These are phyloP conservation scores for Bathynomus jamesi DNA, from an alignment of 1,140 invertebrate genomes.

Conservation along the genomic window DNA sequence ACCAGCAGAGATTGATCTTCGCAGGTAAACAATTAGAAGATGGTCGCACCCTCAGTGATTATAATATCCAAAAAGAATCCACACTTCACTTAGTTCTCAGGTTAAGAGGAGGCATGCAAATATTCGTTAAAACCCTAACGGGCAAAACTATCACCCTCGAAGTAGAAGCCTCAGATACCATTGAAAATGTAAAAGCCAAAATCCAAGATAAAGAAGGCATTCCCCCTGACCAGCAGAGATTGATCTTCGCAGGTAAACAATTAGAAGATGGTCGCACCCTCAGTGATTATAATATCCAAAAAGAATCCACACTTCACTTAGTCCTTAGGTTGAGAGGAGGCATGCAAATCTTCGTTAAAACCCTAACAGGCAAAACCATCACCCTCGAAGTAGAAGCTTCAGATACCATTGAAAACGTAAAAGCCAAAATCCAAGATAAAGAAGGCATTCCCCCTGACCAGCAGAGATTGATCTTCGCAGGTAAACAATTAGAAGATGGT, in stretches of 20 bases:
- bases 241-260: slow-evolving; percentile 45
- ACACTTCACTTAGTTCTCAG: slow-evolving; percentile 47
- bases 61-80: slow-evolving; percentile 53
- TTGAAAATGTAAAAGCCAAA: slow-evolving; percentile 90
- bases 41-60: slow-evolving; percentile 55
- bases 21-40: slow-evolving; percentile 50
- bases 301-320: slow-evolving; percentile 85
- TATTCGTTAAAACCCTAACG: slow-evolving; percentile 58
- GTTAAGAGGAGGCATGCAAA: slow-evolving; percentile 83
- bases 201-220: slow-evolving; percentile 70
- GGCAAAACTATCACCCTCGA: slow-evolving; percentile 53
- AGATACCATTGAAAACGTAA: slow-evolving; percentile 91
- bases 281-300: slow-evolving; percentile 69
- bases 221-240: slow-evolving; percentile 57
- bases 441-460: no score
- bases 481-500: slow-evolving; percentile 52
- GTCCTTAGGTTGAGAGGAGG: slow-evolving; percentile 36
- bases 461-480: slow-evolving; percentile 45
- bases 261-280: slow-evolving; percentile 58
- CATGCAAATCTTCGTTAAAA: slow-evolving; percentile 57
- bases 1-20: slow-evolving; percentile 43
- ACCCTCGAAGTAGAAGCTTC: slow-evolving; percentile 54
- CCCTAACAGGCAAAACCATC: slow-evolving; percentile 55
- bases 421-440: slow-evolving; percentile 91
- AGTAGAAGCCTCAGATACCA: slow-evolving; percentile 66